Conservation (phyloP, 1,140 invertebrate genomes). For the Listronotus bonariensis region DNA sequence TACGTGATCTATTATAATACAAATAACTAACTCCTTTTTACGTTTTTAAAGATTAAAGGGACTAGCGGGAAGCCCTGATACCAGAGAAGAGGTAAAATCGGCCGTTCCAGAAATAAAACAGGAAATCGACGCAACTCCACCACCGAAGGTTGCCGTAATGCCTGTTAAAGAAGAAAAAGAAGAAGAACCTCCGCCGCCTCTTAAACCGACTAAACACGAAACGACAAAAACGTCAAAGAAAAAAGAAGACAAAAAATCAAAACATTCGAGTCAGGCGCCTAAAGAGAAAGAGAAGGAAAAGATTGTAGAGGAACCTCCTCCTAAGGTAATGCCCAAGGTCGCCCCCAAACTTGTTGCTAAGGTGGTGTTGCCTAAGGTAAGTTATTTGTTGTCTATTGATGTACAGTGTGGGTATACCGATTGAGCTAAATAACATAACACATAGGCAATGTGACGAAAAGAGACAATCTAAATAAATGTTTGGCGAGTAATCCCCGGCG, state of each 20-base stretch:
- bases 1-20: no score
- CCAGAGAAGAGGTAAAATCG: conserved; percentile 6
- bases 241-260: conserved; percentile 15
- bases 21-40: conserved; percentile 16
- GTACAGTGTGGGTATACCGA: no score
- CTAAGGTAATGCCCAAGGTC: conserved; percentile 2
- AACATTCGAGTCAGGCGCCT: conserved; percentile 4
- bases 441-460: no score
- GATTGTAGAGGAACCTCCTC: not conserved
- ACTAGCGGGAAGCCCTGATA: conserved; percentile 28
- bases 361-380: no score
- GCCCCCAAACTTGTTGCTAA: not conserved
- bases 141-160: not conserved
- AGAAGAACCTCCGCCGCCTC: conserved; percentile 1
- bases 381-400: no score
- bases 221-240: not conserved
- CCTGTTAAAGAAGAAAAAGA: conserved; percentile 10
- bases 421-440: no score
- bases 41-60: conserved; percentile 50
- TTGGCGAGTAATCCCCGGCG: no score
- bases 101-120: conserved; percentile 12
- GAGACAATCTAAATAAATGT: no score
- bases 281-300: conserved; percentile 16
- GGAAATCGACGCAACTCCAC: conserved; percentile 1
- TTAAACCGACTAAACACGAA: not conserved